Conservation (phyloP, 1,140 invertebrate genomes). For the Goniozus legneri region DNA sequence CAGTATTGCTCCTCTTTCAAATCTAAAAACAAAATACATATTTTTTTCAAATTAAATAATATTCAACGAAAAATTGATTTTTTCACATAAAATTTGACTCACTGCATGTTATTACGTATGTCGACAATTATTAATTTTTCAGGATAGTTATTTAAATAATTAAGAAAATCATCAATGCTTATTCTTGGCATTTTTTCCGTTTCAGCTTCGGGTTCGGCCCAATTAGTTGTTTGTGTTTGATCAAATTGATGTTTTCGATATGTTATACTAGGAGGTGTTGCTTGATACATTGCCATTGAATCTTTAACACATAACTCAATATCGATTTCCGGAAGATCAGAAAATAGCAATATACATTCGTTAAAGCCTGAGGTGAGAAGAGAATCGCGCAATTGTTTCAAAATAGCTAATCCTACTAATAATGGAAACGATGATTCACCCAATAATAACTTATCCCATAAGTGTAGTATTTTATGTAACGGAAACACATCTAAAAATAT, state of each 20-base stretch:
- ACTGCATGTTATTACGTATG: slow-evolving; percentile 70
- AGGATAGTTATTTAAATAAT: slow-evolving; percentile 64
- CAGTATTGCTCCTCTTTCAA: slow-evolving; percentile 68
- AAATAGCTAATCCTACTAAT: slow-evolving; percentile 90
- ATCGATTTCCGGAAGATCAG: slow-evolving; percentile 96
- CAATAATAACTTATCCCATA: slow-evolving; percentile 95
- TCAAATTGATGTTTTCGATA: slow-evolving; percentile 73
- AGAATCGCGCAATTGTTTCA: slow-evolving; percentile 82
- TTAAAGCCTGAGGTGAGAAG: slow-evolving; percentile 90
- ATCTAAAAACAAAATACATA: slow-evolving; percentile 53
- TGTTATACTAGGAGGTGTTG: slow-evolving; percentile 84
- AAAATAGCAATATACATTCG: slow-evolving; percentile 95
- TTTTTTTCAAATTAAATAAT: slow-evolving; percentile 8
- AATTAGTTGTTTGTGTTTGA: slow-evolving; percentile 56
- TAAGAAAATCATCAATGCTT: slow-evolving; percentile 78
- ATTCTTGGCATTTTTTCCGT: slow-evolving; percentile 67
- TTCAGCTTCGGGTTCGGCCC: slow-evolving; percentile 43
- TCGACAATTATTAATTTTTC: slow-evolving; percentile 75
- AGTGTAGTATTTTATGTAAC: slow-evolving; percentile 94
- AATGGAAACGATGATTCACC: slow-evolving; percentile 93
- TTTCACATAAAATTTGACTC: slow-evolving; percentile 28
- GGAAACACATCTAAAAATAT: slow-evolving; percentile 88
- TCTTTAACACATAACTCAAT: slow-evolving; percentile 90
- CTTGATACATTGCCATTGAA: slow-evolving; percentile 81
- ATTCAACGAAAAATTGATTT: neutral